phyloP scores from a whole-genome alignment of 1,140 invertebrate species.

The Trachymyrmex septentrionalis region DNA sequence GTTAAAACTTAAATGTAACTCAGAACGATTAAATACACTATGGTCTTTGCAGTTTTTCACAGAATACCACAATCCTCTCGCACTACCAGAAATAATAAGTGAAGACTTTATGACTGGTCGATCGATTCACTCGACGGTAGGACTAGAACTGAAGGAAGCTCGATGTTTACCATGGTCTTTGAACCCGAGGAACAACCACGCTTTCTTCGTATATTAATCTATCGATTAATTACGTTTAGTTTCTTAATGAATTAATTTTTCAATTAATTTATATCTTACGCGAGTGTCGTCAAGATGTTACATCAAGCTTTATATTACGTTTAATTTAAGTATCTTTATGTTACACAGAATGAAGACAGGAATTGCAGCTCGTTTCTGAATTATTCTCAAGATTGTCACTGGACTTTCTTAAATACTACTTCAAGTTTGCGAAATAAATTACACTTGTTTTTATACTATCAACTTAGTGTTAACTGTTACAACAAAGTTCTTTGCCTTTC shows the following conservation, averaged over 20 bases:
- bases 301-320: not conserved
- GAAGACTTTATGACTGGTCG: not conserved
- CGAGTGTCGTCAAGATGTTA: not conserved
- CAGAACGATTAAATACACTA: not conserved
- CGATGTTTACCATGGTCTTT: not conserved
- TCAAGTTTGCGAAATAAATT: not conserved
- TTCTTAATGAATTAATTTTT: not conserved
- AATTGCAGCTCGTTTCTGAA: not conserved
- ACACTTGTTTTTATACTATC: no score
- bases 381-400: not conserved
- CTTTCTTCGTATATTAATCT: slow-evolving; percentile 15
- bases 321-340: not conserved
- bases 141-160: slow-evolving; percentile 14
- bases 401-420: not conserved
- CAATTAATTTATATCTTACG: not conserved
- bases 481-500: no score
- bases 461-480: not conserved
- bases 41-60: not conserved
- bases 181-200: not conserved
- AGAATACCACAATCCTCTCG: not conserved
- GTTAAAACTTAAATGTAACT: not conserved
- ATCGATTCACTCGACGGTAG: slow-evolving; percentile 1
- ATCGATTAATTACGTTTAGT: slow-evolving; percentile 15
- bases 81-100: not conserved
- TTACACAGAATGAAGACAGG: not conserved